Base-by-base conservation (phyloP, 2,113 vertebrate species). In the Chionis minor region DNA sequence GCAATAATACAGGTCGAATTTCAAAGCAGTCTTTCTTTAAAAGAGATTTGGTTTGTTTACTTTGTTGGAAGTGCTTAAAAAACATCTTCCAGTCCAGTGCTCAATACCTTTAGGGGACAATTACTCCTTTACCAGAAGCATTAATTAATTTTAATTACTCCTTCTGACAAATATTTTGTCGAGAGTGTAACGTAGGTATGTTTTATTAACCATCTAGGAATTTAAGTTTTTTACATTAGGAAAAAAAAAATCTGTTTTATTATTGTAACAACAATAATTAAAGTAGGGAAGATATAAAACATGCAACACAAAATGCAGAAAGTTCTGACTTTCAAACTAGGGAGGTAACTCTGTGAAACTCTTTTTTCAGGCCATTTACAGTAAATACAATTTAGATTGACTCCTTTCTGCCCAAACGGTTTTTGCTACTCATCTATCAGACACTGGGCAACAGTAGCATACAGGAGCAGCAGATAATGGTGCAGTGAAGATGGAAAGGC, bases 61-160 rank as follows among this genome's bases (percentile, higher is more conserved):
- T 82, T 97, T 69, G 40, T 75, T 90, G 54, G 59, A 84, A 88
- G 51, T 61, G 74, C 62, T 74, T 42, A 67, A 65, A 81, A 86
- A 84, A 86, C 38, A 65, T 19, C 78, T 93, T 95, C 86, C 73
- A 90, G 63, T n/a, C 71, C 81, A 81, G 22, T 52, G 84, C 78
- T 88, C 14, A 3, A 20, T 56, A 82, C 72, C 85, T 96, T 86
- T 74, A 92, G 75, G 84, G 84, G 51, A 96, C 80, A 92, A 86
- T 96, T 95, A 81, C 38, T 74, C 45, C 52, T 72, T 75, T 86
- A 84, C 51, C 77, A 97, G 65, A 78, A 93, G 74, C 47, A 88
- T 52, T 91, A 90, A 90, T 94, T 96, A 92, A 94, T 90, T 93
- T 96, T 88, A 92, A 91, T 93, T 91, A 88, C 40, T 55, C 45